Base-by-base conservation (phyloP, 1,140 invertebrate genomes). In the Neotoxoptera formosana region DNA sequence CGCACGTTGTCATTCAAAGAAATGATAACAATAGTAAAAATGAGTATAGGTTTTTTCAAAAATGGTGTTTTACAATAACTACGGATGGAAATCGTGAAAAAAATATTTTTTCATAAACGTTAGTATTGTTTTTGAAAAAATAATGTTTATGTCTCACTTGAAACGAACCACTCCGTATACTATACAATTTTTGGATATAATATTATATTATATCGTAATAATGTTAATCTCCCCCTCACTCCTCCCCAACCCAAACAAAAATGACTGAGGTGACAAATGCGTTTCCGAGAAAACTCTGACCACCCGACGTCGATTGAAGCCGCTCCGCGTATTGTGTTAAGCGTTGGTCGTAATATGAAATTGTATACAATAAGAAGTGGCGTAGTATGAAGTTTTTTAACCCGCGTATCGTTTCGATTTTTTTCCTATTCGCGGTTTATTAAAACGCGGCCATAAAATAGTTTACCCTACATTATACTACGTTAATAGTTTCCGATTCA, bases 381-480 rank as follows among this genome's bases (percentile, higher is more conserved):
- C 41, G 4, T 41, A 20, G 30, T 17, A 88, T 51, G 34, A 88
- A 51, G 48, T 88, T 21, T 21, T 34, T 41, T 4, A 41, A 30
- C 17, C 20, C 17, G 30, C 30, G n/a, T 88, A 51, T 48, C 51
- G 30, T 76, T 76, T n/a, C 30, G 60, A n/a, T 76, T 76, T 76
- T 76, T 76, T 76, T n/a, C 14, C 30, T 1, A 67, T 67, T 14
- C 14, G 30, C 6, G 14, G 20, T 90, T n/a, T 67, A 90, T 90
- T 67, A n/a, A 90, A 90, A 90, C 25, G 34, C 41, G 53, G 36
- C 25, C 30, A 45, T 90, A 67, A 67, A 90, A 90, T 45, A 90
- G 34, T 53, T 60, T 56, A n/a, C 25, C 23, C 25, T 30, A 14
- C 88, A 25, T 53, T 48, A 67, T 30, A 87, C 87, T 41, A 51